Conservation (phyloP, 1,140 invertebrate genomes). For the Euwallacea similis region DNA sequence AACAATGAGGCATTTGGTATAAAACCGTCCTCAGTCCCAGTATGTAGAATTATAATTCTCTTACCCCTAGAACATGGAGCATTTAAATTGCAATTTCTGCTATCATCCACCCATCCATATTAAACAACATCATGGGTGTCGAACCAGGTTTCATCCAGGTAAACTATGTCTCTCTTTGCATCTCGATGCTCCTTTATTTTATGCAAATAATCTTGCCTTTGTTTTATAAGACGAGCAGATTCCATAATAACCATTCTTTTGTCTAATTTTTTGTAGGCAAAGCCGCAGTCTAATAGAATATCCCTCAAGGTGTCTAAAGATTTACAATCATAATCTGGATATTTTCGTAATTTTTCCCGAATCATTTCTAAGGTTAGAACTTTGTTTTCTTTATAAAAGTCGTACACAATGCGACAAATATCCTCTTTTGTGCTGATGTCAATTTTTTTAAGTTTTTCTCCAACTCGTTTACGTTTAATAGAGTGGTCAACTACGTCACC, state of each 20-base stretch:
- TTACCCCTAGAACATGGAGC: constrained; percentile 35
- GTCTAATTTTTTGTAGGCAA: constrained; percentile 24
- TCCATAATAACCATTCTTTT: constrained; percentile 23
- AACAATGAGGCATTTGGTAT: constrained; percentile 40
- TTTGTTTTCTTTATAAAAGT: constrained; percentile 17
- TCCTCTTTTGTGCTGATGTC: constrained; percentile 11
- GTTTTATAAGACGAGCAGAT: constrained; percentile 3
- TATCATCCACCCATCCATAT: constrained; percentile 13
- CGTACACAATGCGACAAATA: constrained; percentile 7
- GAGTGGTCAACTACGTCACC: constrained; percentile 13
- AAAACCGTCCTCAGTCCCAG: constrained; percentile 40
- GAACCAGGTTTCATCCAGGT: constrained; percentile 31
- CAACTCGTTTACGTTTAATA: constrained; percentile 10
- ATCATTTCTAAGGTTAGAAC: constrained; percentile 23
- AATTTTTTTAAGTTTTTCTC: constrained; percentile 17
- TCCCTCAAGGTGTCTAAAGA: constrained; percentile 9
- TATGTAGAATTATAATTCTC: constrained; percentile 44
- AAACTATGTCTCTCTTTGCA: constrained; percentile 5
- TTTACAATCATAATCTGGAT: constrained; percentile 9
- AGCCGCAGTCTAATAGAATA: constrained; percentile 14
- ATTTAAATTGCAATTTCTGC: constrained; percentile 17
- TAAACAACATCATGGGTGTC: constrained; percentile 20
- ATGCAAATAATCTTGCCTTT: constrained; percentile 10
- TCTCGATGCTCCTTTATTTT: constrained; percentile 21
- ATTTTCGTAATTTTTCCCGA: constrained; percentile 15